Conservation (phyloP, 2,888 invertebrate genomes). For the Microdon myrmicae region DNA sequence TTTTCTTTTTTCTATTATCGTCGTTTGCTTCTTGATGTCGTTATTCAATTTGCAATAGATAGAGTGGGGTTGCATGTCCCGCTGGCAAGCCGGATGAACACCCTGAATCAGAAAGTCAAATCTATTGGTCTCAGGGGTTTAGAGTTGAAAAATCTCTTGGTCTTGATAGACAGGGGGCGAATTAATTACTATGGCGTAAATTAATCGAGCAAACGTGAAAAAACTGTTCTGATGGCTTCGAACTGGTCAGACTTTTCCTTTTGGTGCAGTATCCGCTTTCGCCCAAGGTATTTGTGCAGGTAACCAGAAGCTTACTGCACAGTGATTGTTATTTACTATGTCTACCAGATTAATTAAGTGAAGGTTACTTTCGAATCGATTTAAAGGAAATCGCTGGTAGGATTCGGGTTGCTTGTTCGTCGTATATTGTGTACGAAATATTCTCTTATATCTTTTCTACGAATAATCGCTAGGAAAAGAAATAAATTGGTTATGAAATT, state of each 20-base stretch:
- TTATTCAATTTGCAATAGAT: conserved; percentile 38
- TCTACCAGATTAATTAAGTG: conserved; percentile 48
- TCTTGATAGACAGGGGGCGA: conserved; percentile 9
- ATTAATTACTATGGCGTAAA: conserved; percentile 37
- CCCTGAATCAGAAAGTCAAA: conserved; percentile 8
- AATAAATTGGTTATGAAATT: too few relatives aligned
- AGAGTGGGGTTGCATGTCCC: too few relatives aligned
- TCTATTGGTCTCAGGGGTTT: neutral
- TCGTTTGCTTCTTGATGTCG: conserved; percentile 12
- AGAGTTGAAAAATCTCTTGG: conserved; percentile 4
- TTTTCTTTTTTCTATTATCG: conserved; percentile 1
- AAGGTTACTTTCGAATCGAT: conserved; percentile 19
- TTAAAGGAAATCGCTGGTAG: too few relatives aligned
- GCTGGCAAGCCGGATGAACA: conserved; percentile 19
- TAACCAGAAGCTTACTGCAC: conserved; percentile 2
- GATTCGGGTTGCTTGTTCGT: too few relatives aligned
- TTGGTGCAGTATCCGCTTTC: conserved; percentile 1
- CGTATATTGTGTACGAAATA: too few relatives aligned
- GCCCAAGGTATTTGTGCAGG: too few relatives aligned
- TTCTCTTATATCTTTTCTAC: too few relatives aligned
- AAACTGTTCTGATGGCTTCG: conserved; percentile 20
- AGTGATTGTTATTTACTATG: conserved; percentile 47
- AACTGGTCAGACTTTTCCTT: neutral
- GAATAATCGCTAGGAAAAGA: too few relatives aligned
- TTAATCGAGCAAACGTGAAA: conserved; percentile 51